phyloP scores from a whole-genome alignment of 2,113 vertebrate genomes.

The Lepisosteus osseus region DNA sequence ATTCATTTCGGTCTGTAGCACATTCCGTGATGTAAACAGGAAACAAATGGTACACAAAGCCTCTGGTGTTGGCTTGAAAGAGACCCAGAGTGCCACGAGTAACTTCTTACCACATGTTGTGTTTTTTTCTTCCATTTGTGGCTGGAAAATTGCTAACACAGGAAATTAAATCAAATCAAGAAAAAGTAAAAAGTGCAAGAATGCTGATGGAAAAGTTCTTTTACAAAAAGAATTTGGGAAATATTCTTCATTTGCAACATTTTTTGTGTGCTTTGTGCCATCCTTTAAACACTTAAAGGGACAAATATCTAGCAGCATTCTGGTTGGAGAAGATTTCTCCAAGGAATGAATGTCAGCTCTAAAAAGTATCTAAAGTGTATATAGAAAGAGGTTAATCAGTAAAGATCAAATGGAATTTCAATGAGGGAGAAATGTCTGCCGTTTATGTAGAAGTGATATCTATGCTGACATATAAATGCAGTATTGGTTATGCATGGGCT shows the following conservation, averaged over 20 bases:
- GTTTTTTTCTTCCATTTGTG: constrained; percentile 12
- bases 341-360: not conserved
- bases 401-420: constrained; percentile 5
- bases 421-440: not conserved
- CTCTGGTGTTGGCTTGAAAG: constrained; percentile 12
- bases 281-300: not conserved
- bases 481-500: not conserved
- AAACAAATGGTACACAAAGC: constrained; percentile 28
- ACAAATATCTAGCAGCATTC: not conserved
- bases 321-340: not conserved
- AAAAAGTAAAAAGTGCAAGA: not conserved
- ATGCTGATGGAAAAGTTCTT: not conserved
- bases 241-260: not conserved
- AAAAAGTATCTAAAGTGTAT: not conserved
- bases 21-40: constrained; percentile 34
- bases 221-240: not conserved
- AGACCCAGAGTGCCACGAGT: constrained; percentile 16
- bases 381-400: not conserved
- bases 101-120: constrained; percentile 17
- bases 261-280: not conserved
- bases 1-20: not conserved
- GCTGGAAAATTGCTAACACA: constrained; percentile 10
- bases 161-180: constrained; percentile 2
- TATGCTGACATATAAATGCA: not conserved
- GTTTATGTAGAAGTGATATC: not conserved